Evolutionary conservation across 2,797 vertebrate species (phyloP).

Genomic region (Ctenopoma multispine): DNA sequence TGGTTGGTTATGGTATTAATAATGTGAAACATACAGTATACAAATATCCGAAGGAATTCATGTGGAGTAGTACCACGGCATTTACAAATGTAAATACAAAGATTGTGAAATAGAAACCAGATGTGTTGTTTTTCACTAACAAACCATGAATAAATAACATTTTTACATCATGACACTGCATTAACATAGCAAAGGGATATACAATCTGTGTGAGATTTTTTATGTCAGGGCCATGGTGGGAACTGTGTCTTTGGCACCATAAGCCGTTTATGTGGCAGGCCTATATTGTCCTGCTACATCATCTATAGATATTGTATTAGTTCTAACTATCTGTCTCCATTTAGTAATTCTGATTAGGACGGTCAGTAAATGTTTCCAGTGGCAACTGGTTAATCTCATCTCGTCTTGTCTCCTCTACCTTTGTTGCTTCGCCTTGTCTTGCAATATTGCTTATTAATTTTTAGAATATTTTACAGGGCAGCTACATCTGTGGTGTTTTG

Average conservation of each 20-base stretch:
- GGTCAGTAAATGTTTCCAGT: constrained; percentile 40
- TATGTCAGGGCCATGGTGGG: constrained; percentile 62
- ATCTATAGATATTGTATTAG: constrained; percentile 29
- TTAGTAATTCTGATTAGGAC: constrained; percentile 24
- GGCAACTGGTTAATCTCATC: constrained; percentile 21
- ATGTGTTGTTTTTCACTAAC: not conserved
- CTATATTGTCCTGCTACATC: constrained; percentile 33
- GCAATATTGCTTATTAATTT: constrained; percentile 22
- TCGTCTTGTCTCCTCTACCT: constrained; percentile 47
- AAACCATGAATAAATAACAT: not conserved
- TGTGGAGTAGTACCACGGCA: not conserved
- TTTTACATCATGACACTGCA: not conserved
- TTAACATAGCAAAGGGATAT: not conserved
- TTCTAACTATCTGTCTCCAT: constrained; percentile 23
- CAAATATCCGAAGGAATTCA: not conserved
- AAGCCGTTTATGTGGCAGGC: constrained; percentile 37
- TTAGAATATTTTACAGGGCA: constrained; percentile 35
- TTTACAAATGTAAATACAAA: not conserved
- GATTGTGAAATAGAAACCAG: not conserved
- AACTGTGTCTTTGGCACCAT: constrained; percentile 58
- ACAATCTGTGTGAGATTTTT: constrained; percentile 10
- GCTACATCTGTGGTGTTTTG: constrained; percentile 38
- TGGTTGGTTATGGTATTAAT: not conserved
- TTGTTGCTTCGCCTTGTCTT: constrained; percentile 38
- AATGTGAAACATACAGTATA: constrained; percentile 1